Evolutionary conservation across 1,140 invertebrate species (phyloP), one percentile per base, ranked within the genome.

Genomic region (Megalonaias nervosa): DNA sequence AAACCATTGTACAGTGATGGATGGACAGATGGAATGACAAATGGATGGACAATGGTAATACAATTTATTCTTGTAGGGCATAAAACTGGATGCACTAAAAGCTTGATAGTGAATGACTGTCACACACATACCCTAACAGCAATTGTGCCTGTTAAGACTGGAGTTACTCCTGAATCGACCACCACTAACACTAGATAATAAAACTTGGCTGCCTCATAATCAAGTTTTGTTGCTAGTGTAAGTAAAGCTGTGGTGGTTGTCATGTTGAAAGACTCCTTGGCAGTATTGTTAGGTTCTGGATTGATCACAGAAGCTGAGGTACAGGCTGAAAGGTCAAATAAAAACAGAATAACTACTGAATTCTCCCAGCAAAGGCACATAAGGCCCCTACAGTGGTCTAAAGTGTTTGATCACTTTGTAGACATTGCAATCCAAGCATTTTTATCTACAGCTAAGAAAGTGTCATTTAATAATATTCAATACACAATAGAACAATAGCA

Each of bases 171-270:
- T 17, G 65, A 68, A 68, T 85, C 82, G 17, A 81, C 73, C 15
- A 83, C 73, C 21, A 78, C 64, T 62, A 85, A 64, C 0, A 79
- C 75, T 17, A 85, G 64, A 60, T n/a, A 67, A 65, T 84, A 85
- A 2, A 56, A 26, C 19, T 65, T 66, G 16, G 60, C 70, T 13
- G 80, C 77, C 66, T 85, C 84, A 21, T 73, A 84, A 64, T 85
- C 84, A 13, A 85, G 65, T n/a, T 66, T 38, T n/a, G 68, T 60
- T 12, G 68, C 75, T 21, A 85, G 69, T 12, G 79, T 85, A 23
- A 85, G 71, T 58, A 85, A 71, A 19, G 74, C 84, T 67, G 65
- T 67, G 16, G 66, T 48, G 17, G 84, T 83, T 55, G 56, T 75
- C 1, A 85, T 21, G 58, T 56, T 78, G 61, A 84, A 84, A 0